Base-by-base conservation (phyloP, 2,888 invertebrate species). In the Microplitis manilae region DNA sequence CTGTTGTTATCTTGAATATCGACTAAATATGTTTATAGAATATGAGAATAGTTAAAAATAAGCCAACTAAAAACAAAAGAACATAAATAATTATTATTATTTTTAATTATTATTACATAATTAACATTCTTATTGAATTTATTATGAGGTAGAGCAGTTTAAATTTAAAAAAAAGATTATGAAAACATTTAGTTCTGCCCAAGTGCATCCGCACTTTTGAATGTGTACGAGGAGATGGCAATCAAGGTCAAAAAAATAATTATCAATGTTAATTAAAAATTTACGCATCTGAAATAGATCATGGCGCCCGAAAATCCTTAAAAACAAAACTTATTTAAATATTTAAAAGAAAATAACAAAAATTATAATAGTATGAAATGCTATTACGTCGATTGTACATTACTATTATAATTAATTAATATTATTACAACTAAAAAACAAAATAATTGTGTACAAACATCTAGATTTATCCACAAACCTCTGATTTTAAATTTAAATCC, bases 1-100 rank as follows among this genome's bases (percentile, higher is more conserved):
- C 81, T 83, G 82, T 83, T 83, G 81, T 82, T 82, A 83, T 81
- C 81, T 79, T 81, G 79, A 81, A 80, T 82, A 81, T 81, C 82
- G 78, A 83, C 78, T 82, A 30, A 65, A 65, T 65, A 30, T 81
- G 81, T 82, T 79, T 80, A 81, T 79, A 80, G 40, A 70, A 79
- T 79, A 79, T 77, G 76, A 72, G 72, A 65, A 74, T 77, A 72
- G 76, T 65, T 69, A 74, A 73, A 67, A 65, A 75, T 30, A 17
- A 65, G 73, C 73, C 60, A 59, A 68, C 68, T 38, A 68, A 38
- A 68, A 69, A 77, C 67, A 68, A 68, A 20, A 20, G 68, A 61
- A 68, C 9, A 73, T 15, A 62, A 72, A 68, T 59, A 59, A 68
- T 62, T 50, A 50, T 50, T 50, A 50, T 50, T 50, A 50, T 50